Evolutionary conservation across 2,888 invertebrate genomes (phyloP), one percentile per base, ranked within the genome.

Genomic region (Mesochorus sp.): DNA sequence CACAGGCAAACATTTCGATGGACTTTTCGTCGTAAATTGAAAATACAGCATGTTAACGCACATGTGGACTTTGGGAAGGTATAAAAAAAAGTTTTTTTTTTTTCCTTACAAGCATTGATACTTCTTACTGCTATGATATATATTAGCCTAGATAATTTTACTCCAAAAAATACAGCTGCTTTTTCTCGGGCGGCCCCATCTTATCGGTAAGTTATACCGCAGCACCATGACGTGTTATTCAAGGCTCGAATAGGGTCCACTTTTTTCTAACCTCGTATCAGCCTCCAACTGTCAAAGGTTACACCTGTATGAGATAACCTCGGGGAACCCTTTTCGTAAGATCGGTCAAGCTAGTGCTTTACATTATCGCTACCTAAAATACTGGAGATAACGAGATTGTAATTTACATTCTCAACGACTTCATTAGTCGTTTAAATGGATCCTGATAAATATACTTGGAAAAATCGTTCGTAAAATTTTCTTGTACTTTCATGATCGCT

Each of bases 261-360:
- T 34, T 42, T 34, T 71, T 62, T 64, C 28, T 12, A n/a, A 34
- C 10, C 21, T 49, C 10, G 39, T 42, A 26, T 31, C 37, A 12
- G 3, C 6, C 6, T 5, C 44, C 31, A 59, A 10, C 49, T 59
- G 64, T 78, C 68, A 70, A 66, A 74, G 74, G 64, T 78, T 49
- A 78, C 74, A 78, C 78, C 74, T 78, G 74, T 47, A 21, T 6
- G 6, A 61, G 78, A 79, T 75, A 67, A 79, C 53, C 39, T 51
- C 39, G 5, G 28, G 57, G 10, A 74, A 61, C 75, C 42, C 47
- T 28, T 31, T 31, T n/a, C n/a, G n/a, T 39, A 5, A 12, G 21
- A 66, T 67, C 42, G n/a, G 51, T 62, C n/a, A 2, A 10, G 53
- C 19, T 39, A 24, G 21, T 2, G 21, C 62, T 39, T 62, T 26